Evolutionary conservation across 2,797 vertebrate genomes (phyloP), one percentile per base, ranked within the genome.

Genomic region (Danio kyathit): DNA sequence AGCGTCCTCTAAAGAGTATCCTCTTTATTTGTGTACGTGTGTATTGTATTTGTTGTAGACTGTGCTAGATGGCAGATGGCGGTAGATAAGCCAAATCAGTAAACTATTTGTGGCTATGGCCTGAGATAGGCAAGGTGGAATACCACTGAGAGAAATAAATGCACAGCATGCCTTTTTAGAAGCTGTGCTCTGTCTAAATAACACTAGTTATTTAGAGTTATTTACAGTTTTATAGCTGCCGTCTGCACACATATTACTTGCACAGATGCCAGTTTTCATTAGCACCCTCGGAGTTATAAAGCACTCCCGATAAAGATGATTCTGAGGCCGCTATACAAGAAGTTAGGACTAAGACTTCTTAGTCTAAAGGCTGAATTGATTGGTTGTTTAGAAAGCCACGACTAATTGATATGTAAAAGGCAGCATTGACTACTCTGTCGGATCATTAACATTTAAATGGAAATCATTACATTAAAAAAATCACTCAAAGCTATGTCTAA

Each of bases 371-470:
- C 56, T 65, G 56, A 48, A 82, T 49, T 65, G 80, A 73, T 44
- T 72, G 52, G 9, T 65, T 51, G 56, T 74, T 69, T 71, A 14
- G 51, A 74, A 71, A 75, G 12, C 14, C 65, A 46, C 70, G 51
- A 72, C 80, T 85, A 85, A 87, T 81, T 85, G 80, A 87, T 78
- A 82, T 81, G 80, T 85, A 63, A 82, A 82, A 76, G 80, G 57
- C 10, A 80, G 38, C 54, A 85, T 85, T 76, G 77, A 84, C 70
- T 80, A 80, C 73, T 29, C 76, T 75, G 29, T 71, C 79, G 63
- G 59, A 83, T 84, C 82, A 83, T 84, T 86, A 87, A 82, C 81
- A 79, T 82, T 82, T 84, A 84, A 86, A 87, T 86, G 56, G 82
- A 86, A 87, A 81, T 83, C 84, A 67, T 78, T 86, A 54, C 67